Evolutionary conservation across 1,140 invertebrate genomes (phyloP).

Genomic region (Trichomalopsis sarcophagae): DNA sequence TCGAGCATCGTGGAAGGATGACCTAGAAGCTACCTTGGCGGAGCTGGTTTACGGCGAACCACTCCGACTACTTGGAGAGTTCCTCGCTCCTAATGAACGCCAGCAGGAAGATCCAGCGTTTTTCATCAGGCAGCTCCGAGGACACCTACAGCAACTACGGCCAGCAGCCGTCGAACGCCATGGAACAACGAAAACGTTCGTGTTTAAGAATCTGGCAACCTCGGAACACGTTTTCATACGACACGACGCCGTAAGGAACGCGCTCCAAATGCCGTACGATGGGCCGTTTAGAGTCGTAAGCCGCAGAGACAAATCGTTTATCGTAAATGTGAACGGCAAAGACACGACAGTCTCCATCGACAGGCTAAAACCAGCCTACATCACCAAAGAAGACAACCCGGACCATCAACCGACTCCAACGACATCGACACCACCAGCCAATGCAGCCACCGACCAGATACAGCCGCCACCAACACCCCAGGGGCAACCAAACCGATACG

Average conservation of each 20-base stretch:
- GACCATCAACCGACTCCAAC: neutral
- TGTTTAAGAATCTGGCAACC: neutral
- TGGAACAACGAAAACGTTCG: neutral
- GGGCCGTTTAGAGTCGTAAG: neutral
- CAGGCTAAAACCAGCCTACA: neutral
- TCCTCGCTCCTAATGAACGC: neutral
- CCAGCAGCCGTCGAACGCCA: neutral
- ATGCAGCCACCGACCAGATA: neutral
- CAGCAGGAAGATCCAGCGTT: neutral
- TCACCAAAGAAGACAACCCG: neutral
- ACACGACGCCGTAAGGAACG: neutral
- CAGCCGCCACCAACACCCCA: neutral
- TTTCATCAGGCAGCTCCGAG: neutral
- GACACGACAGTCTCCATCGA: neutral
- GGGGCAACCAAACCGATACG: too few relatives aligned
- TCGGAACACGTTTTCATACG: neutral
- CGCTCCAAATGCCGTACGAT: neutral
- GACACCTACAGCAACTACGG: neutral
- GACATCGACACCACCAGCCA: neutral
- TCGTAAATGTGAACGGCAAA: neutral
- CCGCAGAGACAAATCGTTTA: neutral
- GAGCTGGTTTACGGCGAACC: conserved; percentile 3
- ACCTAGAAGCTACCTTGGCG: neutral
- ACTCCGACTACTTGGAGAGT: neutral
- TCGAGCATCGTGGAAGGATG: neutral